Conservation (phyloP, 2,797 vertebrate species). For the Cossypha niveicapilla region DNA sequence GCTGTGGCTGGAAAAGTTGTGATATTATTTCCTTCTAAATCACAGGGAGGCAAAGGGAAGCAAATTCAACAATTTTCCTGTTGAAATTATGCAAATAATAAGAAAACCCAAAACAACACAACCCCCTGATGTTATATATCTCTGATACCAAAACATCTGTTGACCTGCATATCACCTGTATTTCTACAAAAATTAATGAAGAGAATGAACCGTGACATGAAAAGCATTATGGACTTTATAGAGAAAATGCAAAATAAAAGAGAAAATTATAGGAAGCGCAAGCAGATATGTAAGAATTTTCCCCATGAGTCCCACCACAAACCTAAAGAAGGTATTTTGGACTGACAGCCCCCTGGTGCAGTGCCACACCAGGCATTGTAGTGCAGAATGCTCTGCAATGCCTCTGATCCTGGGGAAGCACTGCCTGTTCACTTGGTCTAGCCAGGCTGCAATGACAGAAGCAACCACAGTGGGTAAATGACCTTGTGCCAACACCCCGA, state of each 20-base stretch:
- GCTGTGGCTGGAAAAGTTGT: background rate
- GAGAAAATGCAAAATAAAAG: background rate
- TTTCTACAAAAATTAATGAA: background rate
- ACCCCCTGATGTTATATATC: fast-evolving
- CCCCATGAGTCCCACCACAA: background rate
- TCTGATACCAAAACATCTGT: background rate
- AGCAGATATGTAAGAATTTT: background rate
- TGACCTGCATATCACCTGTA: background rate
- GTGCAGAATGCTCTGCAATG: fast-evolving
- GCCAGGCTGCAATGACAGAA: background rate
- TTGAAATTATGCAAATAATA: background rate
- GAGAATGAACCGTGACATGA: background rate
- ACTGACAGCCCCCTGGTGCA: background rate
- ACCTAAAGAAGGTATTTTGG: background rate
- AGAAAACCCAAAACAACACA: background rate
- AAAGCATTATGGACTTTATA: background rate
- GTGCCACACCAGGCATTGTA: background rate
- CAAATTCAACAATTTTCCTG: background rate
- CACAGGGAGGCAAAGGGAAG: background rate
- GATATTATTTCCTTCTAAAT: background rate
- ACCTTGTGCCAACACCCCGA: fast-evolving
- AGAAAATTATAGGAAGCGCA: background rate
- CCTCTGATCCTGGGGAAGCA: background rate
- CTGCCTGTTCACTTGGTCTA: background rate
- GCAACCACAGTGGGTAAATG: fast-evolving